Evolutionary conservation across 2,113 vertebrate species (phyloP).

Genomic region (Odocoileus hemionus): DNA sequence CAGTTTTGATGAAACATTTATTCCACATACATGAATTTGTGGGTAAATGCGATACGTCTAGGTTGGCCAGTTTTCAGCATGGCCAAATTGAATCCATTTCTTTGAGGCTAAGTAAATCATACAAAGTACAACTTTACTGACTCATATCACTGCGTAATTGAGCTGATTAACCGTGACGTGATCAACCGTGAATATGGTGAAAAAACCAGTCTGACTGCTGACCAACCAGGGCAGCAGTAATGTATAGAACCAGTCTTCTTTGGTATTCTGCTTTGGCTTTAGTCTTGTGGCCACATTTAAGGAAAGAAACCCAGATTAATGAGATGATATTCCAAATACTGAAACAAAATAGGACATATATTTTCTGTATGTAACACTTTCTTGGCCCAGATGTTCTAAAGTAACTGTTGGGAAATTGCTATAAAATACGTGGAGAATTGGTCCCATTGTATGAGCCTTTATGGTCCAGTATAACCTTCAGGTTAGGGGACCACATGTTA

Average conservation of each 20-base stretch:
- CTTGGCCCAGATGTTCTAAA: slow-evolving; percentile 46
- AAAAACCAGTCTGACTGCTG: not conserved
- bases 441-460: slow-evolving; percentile 36
- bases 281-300: slow-evolving; percentile 18
- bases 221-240: not conserved
- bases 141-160: not conserved
- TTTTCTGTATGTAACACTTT: slow-evolving; percentile 57
- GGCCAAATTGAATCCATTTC: slow-evolving; percentile 19
- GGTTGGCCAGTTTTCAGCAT: not conserved
- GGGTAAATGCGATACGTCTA: not conserved
- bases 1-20: not conserved
- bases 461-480: not conserved
- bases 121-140: not conserved
- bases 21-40: not conserved
- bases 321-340: slow-evolving; percentile 48
- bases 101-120: slow-evolving; percentile 26
- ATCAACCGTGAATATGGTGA: not conserved
- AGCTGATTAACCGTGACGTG: not conserved
- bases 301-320: slow-evolving; percentile 57
- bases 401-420: slow-evolving; percentile 42
- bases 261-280: not conserved
- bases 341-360: slow-evolving; percentile 46
- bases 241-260: not conserved
- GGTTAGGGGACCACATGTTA: slow-evolving; percentile 40
- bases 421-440: slow-evolving; percentile 13